Evolutionary conservation across 2,797 vertebrate genomes (phyloP).

Genomic region (Podarcis lilfordi): DNA sequence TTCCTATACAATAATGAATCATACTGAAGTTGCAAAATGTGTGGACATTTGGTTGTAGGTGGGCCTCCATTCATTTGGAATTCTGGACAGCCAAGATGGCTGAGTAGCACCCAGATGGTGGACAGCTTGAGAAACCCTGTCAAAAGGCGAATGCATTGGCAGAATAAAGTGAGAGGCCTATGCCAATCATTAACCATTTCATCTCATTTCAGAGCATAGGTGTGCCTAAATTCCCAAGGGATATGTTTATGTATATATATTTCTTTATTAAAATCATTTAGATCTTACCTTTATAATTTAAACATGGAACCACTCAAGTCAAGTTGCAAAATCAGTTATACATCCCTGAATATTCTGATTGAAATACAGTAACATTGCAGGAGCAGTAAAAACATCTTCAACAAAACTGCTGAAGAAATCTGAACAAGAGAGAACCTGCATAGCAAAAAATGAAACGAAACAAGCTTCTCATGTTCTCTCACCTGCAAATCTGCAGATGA

Average conservation of each 20-base stretch:
- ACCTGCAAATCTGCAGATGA: too few species aligned
- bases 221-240: neutral
- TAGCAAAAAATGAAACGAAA: too few species aligned
- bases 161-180: conserved; percentile 51
- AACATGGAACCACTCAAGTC: neutral
- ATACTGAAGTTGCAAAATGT: conserved; percentile 58
- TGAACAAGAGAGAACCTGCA: too few species aligned
- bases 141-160: conserved; percentile 70
- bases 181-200: conserved; percentile 57
- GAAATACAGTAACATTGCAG: neutral
- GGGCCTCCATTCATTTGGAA: conserved; percentile 58
- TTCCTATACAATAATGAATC: conserved; percentile 42
- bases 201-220: conserved; percentile 40
- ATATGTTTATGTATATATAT: neutral
- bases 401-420: neutral
- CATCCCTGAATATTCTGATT: neutral
- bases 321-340: neutral
- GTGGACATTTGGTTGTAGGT: conserved; percentile 74
- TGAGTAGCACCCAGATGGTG: conserved; percentile 75
- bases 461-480: too few species aligned
- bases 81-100: conserved; percentile 64
- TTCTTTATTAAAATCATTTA: neutral
- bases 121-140: conserved; percentile 70
- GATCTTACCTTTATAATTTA: neutral
- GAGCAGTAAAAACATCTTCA: neutral